Evolutionary conservation across 2,113 vertebrate species (phyloP).

Genomic region (Sturnira hondurensis): DNA sequence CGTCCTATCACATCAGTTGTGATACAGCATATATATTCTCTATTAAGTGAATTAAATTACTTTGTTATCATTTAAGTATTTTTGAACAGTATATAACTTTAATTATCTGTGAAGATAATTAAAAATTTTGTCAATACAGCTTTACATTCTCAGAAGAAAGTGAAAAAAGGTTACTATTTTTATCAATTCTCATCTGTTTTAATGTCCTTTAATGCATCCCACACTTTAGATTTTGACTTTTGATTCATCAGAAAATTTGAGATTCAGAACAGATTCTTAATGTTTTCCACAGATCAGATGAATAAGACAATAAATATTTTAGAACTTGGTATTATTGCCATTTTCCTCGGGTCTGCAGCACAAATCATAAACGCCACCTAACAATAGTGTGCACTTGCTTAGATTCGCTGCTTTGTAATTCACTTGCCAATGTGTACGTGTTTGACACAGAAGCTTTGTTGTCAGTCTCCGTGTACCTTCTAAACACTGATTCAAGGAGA

Average conservation of each 20-base stretch:
- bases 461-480: background rate
- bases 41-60: background rate
- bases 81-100: background rate
- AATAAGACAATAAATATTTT: constrained; percentile 7
- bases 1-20: too few species aligned
- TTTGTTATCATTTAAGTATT: background rate
- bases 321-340: rapidly evolving
- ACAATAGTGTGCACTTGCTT: background rate
- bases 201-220: background rate
- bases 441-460: background rate
- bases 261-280: background rate
- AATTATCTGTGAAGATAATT: background rate
- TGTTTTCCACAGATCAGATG: background rate
- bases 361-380: background rate
- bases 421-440: background rate
- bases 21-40: background rate
- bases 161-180: background rate
- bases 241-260: background rate
- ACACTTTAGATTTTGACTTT: background rate
- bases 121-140: background rate
- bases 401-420: background rate
- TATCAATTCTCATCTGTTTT: background rate
- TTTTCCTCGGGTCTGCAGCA: background rate
- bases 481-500: constrained; percentile 19
- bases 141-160: background rate